Conservation (phyloP, 2,113 vertebrate species). For the Ammodytes dubius region DNA sequence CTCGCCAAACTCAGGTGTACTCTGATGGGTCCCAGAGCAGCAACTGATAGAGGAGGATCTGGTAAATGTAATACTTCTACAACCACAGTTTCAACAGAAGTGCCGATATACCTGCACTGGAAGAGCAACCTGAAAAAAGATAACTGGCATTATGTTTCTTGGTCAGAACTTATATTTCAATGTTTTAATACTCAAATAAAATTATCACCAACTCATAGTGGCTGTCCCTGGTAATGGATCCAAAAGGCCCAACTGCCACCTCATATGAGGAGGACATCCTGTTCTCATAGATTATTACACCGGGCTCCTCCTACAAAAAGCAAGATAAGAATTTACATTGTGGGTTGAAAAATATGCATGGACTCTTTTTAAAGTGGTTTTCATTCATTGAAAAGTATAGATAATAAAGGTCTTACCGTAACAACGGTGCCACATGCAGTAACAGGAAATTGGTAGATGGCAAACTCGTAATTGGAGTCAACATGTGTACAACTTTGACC, state of each 20-base stretch:
- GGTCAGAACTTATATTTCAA: not conserved
- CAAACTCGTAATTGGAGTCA: conserved; percentile 73
- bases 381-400: not conserved
- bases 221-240: conserved; percentile 80
- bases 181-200: not conserved
- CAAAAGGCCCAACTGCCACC: conserved; percentile 52
- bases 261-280: conserved; percentile 74
- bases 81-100: conserved; percentile 59
- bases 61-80: conserved; percentile 8
- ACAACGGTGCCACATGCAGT: conserved; percentile 73
- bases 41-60: conserved; percentile 40
- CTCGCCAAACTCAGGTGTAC: conserved; percentile 79
- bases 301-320: conserved; percentile 71
- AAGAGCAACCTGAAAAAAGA: conserved; percentile 67
- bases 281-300: conserved; percentile 79
- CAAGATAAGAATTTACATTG: not conserved
- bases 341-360: not conserved
- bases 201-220: conserved; percentile 73
- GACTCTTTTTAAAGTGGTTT: not conserved
- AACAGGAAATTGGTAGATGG: conserved; percentile 78
- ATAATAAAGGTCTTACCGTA: conserved; percentile 58
- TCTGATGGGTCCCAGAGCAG: conserved; percentile 62
- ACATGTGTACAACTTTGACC: conserved; percentile 55
- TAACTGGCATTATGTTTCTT: not conserved
- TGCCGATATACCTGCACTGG: conserved; percentile 73